phyloP scores from a whole-genome alignment of 2,888 invertebrate species.

The Leistus spinibarbis region DNA sequence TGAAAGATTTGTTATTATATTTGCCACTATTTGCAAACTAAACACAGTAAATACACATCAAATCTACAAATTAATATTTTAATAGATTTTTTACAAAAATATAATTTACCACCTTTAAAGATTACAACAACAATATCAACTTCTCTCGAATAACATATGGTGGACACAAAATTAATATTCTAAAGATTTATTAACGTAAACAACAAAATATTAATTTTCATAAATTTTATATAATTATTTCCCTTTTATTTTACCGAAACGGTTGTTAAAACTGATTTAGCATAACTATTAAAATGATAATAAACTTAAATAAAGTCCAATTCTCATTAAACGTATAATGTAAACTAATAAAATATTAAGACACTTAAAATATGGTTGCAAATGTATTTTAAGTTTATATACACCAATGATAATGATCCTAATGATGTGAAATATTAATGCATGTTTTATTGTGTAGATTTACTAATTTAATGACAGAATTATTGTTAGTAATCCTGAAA shows the following conservation, averaged over 20 bases:
- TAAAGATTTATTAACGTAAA: background rate
- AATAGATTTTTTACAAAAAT: no score
- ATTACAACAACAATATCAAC: no score
- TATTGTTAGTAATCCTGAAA: no score
- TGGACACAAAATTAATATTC: background rate
- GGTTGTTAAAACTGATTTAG: background rate
- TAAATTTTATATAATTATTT: background rate
- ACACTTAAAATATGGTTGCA: background rate
- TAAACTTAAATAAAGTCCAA: background rate
- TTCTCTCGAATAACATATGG: background rate
- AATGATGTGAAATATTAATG: background rate
- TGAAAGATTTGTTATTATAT: no score
- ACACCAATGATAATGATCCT: no score
- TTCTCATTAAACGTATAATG: background rate
- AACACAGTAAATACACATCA: no score
- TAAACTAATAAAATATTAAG: background rate
- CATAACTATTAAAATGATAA: background rate
- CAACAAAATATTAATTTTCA: background rate
- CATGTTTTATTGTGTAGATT: background rate
- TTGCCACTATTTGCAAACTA: no score
- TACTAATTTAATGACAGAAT: no score
- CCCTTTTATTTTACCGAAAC: background rate
- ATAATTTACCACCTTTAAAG: no score
- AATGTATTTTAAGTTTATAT: background rate
- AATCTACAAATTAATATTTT: no score